Percentiles rank a stretch among this genome's conserved stretches.
Conservation (phyloP, 2,888 invertebrate genomes). For the Orthosia gracilis region DNA sequence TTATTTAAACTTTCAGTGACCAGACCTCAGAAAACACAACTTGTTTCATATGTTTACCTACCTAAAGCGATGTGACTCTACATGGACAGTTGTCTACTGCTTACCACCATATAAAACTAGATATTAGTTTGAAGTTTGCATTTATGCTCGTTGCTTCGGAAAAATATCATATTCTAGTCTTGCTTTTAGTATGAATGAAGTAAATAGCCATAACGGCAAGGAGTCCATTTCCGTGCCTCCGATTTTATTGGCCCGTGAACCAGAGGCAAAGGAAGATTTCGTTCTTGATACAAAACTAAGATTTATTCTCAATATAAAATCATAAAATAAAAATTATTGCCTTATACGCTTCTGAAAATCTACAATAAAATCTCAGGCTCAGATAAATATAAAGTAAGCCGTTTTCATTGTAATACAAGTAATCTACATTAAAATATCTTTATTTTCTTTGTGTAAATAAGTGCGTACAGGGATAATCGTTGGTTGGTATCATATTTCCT, state of each 20-base stretch:
- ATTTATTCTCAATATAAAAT: not conserved
- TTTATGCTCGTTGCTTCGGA: slow-evolving; percentile 22
- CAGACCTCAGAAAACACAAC: slow-evolving; percentile 15
- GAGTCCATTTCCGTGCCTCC: not conserved
- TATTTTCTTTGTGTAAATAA: too few species aligned
- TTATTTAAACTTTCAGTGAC: slow-evolving; percentile 31
- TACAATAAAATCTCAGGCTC: too few species aligned
- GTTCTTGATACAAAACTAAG: not conserved
- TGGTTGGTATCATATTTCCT: too few species aligned
- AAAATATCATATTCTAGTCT: slow-evolving; percentile 24
- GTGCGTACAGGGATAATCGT: too few species aligned
- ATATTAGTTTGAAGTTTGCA: slow-evolving; percentile 44
- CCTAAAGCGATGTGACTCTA: slow-evolving; percentile 24
- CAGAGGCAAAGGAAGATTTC: not conserved
- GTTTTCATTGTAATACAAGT: too few species aligned
- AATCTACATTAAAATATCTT: too few species aligned
- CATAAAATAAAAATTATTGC: not conserved
- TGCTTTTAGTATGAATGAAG: slow-evolving; percentile 27
- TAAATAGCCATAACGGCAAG: slow-evolving; percentile 9
- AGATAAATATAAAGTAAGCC: too few species aligned
- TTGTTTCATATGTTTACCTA: slow-evolving; percentile 21
- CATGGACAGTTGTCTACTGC: slow-evolving; percentile 17
- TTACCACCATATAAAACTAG: slow-evolving; percentile 32
- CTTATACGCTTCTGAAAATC: too few species aligned
- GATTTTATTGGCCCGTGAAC: slow-evolving; percentile 21